phyloP scores from a whole-genome alignment of 1,140 invertebrate species.

The Cotesia vestalis region DNA sequence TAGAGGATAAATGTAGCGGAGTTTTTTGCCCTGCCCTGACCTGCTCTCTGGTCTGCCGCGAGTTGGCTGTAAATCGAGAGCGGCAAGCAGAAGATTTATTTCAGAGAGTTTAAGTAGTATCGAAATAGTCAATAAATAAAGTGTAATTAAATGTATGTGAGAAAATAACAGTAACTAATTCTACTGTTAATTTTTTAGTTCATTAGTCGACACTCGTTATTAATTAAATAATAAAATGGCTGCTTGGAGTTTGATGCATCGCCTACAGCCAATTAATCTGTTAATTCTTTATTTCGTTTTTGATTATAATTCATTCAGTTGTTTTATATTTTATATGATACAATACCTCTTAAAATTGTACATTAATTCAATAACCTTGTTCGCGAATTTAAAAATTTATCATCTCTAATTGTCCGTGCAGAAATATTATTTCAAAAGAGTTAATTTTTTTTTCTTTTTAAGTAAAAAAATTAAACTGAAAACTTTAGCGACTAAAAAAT shows the following conservation, averaged over 20 bases:
- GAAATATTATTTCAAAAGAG: not conserved
- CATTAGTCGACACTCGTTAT: conserved; percentile 2
- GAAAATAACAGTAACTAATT: conserved; percentile 10
- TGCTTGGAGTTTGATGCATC: not conserved
- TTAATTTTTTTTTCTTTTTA: not conserved
- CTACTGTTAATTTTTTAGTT: not conserved
- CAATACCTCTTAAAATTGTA: too few relatives aligned
- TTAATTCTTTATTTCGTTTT: not conserved
- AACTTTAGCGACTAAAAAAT: conserved; percentile 25
- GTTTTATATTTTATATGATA: too few relatives aligned
- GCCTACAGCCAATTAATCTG: not conserved
- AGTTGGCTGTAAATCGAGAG: too few relatives aligned
- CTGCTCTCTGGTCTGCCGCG: too few relatives aligned
- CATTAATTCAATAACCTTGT: too few relatives aligned
- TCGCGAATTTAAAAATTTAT: too few relatives aligned
- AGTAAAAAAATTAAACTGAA: conserved; percentile 4
- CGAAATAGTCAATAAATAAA: not conserved
- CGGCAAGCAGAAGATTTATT: too few relatives aligned
- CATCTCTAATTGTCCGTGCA: not conserved
- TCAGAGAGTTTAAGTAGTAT: too few relatives aligned
- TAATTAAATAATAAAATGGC: conserved; percentile 11
- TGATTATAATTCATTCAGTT: too few relatives aligned
- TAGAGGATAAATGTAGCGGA: too few relatives aligned
- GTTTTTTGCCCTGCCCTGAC: too few relatives aligned
- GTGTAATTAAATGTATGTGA: conserved; percentile 4